phyloP scores from a whole-genome alignment of 2,113 vertebrate genomes.

The Ctenomys sociabilis region DNA sequence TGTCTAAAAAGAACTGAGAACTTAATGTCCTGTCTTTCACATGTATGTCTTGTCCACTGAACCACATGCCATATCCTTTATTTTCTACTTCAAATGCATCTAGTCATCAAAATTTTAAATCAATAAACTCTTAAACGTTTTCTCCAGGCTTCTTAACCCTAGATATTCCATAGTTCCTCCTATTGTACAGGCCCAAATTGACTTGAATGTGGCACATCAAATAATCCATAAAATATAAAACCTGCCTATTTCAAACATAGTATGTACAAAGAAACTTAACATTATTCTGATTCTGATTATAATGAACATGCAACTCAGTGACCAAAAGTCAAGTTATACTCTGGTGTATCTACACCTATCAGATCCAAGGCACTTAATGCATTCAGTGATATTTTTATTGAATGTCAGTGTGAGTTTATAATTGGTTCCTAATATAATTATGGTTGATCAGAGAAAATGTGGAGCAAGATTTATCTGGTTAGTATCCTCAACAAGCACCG shows the following conservation, averaged over 20 bases:
- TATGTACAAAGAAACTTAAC: neutral
- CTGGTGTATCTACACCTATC: neutral
- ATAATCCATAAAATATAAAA: neutral
- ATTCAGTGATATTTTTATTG: neutral
- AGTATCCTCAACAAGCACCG: neutral
- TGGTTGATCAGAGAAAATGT: neutral
- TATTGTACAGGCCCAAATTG: neutral
- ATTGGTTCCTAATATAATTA: neutral
- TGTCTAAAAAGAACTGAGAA: neutral
- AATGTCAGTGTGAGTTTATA: neutral
- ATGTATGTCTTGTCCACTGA: neutral
- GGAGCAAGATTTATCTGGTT: neutral
- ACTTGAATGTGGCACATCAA: neutral
- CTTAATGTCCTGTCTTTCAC: neutral
- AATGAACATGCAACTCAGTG: neutral
- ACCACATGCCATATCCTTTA: fast-evolving
- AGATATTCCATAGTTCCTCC: neutral
- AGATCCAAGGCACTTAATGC: neutral
- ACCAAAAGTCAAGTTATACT: neutral
- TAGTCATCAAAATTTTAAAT: neutral
- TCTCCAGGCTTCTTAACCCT: neutral
- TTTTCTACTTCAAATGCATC: neutral
- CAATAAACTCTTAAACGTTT: neutral
- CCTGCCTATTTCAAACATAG: neutral
- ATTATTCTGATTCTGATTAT: neutral